These are phyloP conservation scores for Mesembrinibis cayennensis DNA, from an alignment of 2,113 vertebrate genomes.

Conservation along the genomic window DNA sequence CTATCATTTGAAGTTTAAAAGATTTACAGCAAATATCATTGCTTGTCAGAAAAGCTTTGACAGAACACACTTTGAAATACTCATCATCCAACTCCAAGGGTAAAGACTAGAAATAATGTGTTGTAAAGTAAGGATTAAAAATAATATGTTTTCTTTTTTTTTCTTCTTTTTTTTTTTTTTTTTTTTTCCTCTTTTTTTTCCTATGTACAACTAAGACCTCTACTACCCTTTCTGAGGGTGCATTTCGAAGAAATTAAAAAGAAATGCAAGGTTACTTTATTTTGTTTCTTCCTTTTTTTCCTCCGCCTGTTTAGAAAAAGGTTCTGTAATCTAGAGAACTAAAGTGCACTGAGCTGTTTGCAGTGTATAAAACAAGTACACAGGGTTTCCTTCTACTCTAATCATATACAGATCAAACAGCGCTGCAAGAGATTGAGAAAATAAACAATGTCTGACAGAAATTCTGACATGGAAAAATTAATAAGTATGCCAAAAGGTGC, in stretches of 20 bases:
- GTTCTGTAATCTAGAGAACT: neutral
- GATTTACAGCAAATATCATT: slow-evolving; percentile 9
- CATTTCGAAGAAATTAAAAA: neutral
- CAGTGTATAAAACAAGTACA: neutral
- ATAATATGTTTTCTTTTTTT: neutral
- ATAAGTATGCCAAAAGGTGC: neutral
- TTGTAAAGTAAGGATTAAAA: no score
- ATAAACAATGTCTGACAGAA: neutral
- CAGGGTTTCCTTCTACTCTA: neutral
- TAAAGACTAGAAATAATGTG: neutral
- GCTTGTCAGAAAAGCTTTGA: neutral
- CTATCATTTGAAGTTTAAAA: slow-evolving; percentile 16
- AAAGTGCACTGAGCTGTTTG: neutral
- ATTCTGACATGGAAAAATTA: neutral
- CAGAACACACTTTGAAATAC: neutral
- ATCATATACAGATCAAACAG: neutral
- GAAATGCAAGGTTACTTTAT: neutral
- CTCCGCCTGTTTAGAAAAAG: neutral
- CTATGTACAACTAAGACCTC: neutral
- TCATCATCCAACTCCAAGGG: neutral
- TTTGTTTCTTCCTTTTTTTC: neutral
- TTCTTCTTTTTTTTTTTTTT: neutral
- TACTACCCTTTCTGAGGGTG: neutral
- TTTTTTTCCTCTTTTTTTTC: neutral
- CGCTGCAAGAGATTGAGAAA: neutral